Evolutionary conservation across 2,888 invertebrate genomes (phyloP), one percentile per base, ranked within the genome.

Genomic region (Lasioglossum vierecki): DNA sequence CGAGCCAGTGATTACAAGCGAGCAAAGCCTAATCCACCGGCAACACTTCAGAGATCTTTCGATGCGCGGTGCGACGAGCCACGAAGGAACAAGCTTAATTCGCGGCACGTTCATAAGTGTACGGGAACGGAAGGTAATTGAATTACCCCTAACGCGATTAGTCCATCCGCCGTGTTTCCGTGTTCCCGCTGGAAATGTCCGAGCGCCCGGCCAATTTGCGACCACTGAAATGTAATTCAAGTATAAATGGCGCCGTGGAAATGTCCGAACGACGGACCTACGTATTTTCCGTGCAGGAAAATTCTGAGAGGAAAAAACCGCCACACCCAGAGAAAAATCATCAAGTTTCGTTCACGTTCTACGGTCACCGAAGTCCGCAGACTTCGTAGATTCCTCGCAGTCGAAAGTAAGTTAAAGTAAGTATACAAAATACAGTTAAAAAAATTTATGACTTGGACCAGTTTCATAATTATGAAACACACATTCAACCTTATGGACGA

Each of bases 111-210:
- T 74, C 79, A 41, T 83, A 83, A 83, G 78, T 63, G 73, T 70
- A 70, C 77, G 63, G 30, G 74, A 70, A 74, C 82, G 41, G 30
- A 74, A 74, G 78, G 70, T 83, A 81, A 87, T 84, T 79, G 49
- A 83, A 83, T 87, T 86, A 86, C n/a, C 60, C 22, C 60, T 83
- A 86, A 86, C 79, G 79, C 83, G 86, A 87, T 87, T 87, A 86
- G 80, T 30, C 26, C 72, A 60, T 76, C 85, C 70, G 63, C 30
- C 44, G 68, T 66, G 70, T 83, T 83, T 86, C 81, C 79, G 79
- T 18, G 76, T 83, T 79, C 63, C 46, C 60, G 76, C 1, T 78
- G 44, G 30, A 73, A 79, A 39, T 18, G 18, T 15, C 6, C 72
- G 60, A 13, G 81, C 74, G 26, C 4, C 18, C 63, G 57, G 35